Evolutionary conservation across 2,888 invertebrate genomes (phyloP).

Genomic region (Argyra leucocephala): DNA sequence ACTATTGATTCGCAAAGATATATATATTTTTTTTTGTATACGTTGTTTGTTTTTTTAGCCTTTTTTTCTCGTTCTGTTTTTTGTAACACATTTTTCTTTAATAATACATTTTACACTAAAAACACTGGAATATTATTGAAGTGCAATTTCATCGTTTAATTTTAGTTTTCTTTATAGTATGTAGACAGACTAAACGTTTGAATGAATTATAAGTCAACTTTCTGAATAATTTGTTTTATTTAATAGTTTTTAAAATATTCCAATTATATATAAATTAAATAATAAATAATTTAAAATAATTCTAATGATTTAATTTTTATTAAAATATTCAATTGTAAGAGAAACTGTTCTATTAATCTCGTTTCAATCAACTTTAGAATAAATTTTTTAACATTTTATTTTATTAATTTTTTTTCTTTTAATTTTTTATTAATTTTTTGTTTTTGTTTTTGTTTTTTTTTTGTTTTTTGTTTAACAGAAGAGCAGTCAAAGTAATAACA

Average conservation of each 20-base stretch:
- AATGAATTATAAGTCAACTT: no score
- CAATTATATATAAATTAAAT: not conserved
- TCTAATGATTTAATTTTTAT: no score
- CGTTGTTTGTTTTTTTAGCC: not conserved
- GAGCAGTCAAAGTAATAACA: constrained; percentile 28
- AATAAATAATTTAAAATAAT: no score
- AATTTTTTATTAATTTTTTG: not conserved
- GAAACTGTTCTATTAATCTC: not conserved
- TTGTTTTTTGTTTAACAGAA: constrained; percentile 29
- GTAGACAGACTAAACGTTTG: no score
- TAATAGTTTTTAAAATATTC: not conserved
- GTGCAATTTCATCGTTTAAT: not conserved
- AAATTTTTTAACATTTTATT: not conserved
- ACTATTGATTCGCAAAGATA: not conserved
- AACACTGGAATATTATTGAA: not conserved
- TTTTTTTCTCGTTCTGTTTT: not conserved
- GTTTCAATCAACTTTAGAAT: not conserved
- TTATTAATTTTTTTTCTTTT: not conserved
- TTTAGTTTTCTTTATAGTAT: not conserved
- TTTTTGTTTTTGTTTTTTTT: not conserved
- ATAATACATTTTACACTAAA: not conserved
- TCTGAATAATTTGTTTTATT: no score
- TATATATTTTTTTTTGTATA: not conserved
- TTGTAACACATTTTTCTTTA: not conserved
- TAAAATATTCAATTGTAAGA: not conserved